phyloP scores from a whole-genome alignment of 2,888 invertebrate species.

The Blastobasis lacticolella region DNA sequence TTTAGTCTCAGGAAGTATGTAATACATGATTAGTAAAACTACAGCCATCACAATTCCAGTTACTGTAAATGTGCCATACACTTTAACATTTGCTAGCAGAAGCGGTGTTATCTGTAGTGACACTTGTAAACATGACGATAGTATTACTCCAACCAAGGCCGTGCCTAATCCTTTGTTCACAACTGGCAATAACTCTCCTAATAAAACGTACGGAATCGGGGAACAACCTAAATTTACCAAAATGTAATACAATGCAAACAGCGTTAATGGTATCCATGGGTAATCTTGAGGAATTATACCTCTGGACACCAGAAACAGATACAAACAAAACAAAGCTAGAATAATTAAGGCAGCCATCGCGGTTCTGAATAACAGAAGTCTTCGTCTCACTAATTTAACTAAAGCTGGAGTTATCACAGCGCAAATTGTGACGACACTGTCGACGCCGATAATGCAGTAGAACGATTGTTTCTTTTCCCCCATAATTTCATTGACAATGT shows the following conservation, averaged over 20 bases:
- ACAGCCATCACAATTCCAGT: constrained; percentile 17
- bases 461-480: constrained; percentile 29
- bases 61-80: constrained; percentile 28
- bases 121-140: constrained; percentile 28
- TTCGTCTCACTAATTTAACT: constrained; percentile 36
- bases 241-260: constrained; percentile 39
- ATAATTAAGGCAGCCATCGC: constrained; percentile 32
- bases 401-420: constrained; percentile 34
- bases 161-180: constrained; percentile 40
- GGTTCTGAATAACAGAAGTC: constrained; percentile 35
- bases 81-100: constrained; percentile 25
- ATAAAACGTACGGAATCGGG: constrained; percentile 40
- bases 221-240: constrained; percentile 47
- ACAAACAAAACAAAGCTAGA: constrained; percentile 27
- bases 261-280: constrained; percentile 28
- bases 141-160: constrained; percentile 25
- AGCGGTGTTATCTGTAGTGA: constrained; percentile 36
- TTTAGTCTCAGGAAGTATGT: constrained; percentile 35
- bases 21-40: constrained; percentile 21
- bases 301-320: constrained; percentile 28
- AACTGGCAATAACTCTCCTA: constrained; percentile 50
- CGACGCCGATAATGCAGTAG: constrained; percentile 37
- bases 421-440: constrained; percentile 36
- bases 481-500: constrained; percentile 38
- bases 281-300: constrained; percentile 23